Evolutionary conservation across 2,113 vertebrate species (phyloP).

Genomic region (Bubo bubo): DNA sequence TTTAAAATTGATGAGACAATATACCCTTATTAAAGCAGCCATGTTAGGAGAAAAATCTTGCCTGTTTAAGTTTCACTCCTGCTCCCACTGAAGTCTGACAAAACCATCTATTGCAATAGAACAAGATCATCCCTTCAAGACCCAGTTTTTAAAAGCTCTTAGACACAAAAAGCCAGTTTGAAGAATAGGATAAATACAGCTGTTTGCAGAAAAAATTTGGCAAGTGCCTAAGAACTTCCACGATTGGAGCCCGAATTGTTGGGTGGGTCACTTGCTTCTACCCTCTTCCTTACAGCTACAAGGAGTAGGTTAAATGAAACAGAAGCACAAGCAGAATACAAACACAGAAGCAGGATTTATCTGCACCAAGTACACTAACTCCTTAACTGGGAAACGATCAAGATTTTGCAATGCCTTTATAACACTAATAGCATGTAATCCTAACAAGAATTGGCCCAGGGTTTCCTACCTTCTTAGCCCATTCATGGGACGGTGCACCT

Average conservation of each 20-base stretch:
- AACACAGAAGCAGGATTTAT: fast-evolving
- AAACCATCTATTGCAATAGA: neutral
- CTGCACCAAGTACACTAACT: too few relatives aligned
- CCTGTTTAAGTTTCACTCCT: neutral
- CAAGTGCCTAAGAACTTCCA: neutral
- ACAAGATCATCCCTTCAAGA: neutral
- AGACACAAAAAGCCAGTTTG: neutral
- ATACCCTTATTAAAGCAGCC: neutral
- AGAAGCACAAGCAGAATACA: fast-evolving
- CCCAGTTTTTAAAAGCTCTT: neutral
- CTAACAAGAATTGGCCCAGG: neutral
- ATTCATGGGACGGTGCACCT: fast-evolving
- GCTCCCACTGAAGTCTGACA: neutral
- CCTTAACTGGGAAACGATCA: fast-evolving
- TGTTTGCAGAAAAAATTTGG: neutral
- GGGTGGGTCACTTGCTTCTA: neutral
- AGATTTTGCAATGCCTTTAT: fast-evolving
- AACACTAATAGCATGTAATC: fast-evolving
- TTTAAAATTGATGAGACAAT: conserved; percentile 24
- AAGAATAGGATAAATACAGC: neutral
- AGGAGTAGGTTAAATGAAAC: neutral
- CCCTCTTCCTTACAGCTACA: neutral
- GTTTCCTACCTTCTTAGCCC: fast-evolving
- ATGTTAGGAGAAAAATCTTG: neutral
- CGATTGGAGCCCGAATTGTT: fast-evolving